Evolutionary conservation across 2,113 vertebrate genomes (phyloP).

Genomic region (Pungitius pungitius): DNA sequence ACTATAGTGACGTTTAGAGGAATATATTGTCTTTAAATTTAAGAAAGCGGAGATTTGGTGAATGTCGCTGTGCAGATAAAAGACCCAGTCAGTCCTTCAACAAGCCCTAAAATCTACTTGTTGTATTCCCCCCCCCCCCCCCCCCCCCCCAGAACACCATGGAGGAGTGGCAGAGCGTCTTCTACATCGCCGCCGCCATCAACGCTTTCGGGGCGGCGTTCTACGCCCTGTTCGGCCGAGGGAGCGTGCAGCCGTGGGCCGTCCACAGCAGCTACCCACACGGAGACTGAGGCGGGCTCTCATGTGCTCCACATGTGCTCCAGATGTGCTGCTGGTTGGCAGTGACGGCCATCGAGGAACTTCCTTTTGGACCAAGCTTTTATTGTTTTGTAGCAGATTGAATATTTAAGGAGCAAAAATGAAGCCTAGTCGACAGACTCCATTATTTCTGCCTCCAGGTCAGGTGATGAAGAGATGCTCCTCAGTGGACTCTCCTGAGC

Average conservation of each 20-base stretch:
- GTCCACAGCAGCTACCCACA: slow-evolving; percentile 76
- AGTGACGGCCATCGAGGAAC: background rate
- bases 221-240: slow-evolving; percentile 87
- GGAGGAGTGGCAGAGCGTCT: slow-evolving; percentile 91
- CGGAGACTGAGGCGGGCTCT: slow-evolving; percentile 51
- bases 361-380: no score
- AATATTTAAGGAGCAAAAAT: no score
- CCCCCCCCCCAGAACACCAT: slow-evolving; percentile 87
- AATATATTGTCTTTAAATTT: no score
- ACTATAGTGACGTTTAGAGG: no score
- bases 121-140: background rate
- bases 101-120: background rate
- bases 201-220: slow-evolving; percentile 90
- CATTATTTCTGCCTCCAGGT: background rate
- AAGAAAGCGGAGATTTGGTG: no score
- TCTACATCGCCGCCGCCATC: slow-evolving; percentile 93
- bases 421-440: no score
- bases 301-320: no score
- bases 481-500: background rate
- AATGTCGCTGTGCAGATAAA: no score
- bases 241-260: slow-evolving; percentile 92
- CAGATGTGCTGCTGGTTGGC: background rate
- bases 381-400: no score
- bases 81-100: background rate
- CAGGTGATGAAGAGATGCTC: background rate